Evolutionary conservation across 1,140 invertebrate genomes (phyloP).

Genomic region (Drosophila azteca): DNA sequence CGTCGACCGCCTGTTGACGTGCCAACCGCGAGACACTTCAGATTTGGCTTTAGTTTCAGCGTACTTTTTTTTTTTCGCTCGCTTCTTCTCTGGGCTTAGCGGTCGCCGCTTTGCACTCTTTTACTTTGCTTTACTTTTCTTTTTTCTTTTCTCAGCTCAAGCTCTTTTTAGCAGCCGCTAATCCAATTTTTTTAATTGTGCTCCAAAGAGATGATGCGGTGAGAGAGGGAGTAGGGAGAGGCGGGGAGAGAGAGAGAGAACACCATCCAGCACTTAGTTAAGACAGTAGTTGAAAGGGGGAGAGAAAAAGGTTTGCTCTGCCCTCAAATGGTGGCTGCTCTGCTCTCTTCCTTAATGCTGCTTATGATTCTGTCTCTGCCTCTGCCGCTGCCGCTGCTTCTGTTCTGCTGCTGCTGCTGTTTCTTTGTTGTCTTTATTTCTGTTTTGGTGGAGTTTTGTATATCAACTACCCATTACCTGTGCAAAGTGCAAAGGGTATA

Average conservation of each 20-base stretch:
- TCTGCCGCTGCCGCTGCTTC: no score
- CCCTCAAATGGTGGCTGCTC: not conserved
- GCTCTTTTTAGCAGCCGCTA: constrained; percentile 46
- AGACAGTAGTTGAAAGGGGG: constrained; percentile 4
- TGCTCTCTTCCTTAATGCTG: no score
- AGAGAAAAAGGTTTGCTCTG: constrained; percentile 22
- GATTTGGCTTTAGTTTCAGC: constrained; percentile 35
- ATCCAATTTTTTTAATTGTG: constrained; percentile 79
- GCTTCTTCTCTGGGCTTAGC: constrained; percentile 10
- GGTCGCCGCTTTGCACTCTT: constrained; percentile 1
- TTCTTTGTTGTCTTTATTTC: no score
- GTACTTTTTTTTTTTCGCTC: constrained; percentile 28
- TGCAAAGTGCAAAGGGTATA: no score
- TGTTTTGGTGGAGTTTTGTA: no score
- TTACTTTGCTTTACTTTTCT: constrained; percentile 35
- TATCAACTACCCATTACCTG: no score
- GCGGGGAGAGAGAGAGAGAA: constrained; percentile 31
- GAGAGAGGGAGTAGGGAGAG: not conserved
- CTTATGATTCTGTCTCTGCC: no score
- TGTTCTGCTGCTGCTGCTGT: no score
- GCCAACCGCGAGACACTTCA: constrained; percentile 67
- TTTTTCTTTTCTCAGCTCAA: constrained; percentile 24
- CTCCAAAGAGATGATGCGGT: not conserved
- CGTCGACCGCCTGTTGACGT: constrained; percentile 53
- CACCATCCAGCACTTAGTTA: constrained; percentile 69